A percentile compares a stretch with the other conserved stretches of the same genome.
Conservation (phyloP, 2,113 vertebrate genomes). For the Megaceryle maxima region DNA sequence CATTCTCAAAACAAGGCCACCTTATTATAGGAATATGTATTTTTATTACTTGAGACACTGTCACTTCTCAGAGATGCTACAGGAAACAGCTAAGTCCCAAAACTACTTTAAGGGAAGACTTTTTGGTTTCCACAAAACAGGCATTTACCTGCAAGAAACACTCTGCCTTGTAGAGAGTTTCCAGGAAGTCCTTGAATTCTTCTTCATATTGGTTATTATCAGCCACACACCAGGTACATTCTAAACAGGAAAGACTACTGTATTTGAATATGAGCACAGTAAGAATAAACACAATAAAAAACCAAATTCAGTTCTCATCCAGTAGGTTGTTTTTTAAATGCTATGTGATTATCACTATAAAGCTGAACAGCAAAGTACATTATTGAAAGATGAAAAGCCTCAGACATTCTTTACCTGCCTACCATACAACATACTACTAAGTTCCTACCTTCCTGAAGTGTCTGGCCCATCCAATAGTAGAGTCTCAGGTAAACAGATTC, state of each 20-base stretch:
- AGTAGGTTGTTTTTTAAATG: not conserved
- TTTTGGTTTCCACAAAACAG: not conserved
- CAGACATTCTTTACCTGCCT: not conserved
- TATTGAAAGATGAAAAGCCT: not conserved
- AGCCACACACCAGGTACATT: conserved; percentile 82
- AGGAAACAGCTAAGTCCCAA: not conserved
- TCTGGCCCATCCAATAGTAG: conserved; percentile 89
- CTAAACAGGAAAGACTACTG: conserved; percentile 68
- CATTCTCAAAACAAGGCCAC: not conserved
- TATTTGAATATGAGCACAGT: not conserved
- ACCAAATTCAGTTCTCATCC: not conserved
- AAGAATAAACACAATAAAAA: conserved; percentile 6
- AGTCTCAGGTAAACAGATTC: conserved; percentile 86
- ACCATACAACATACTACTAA: not conserved
- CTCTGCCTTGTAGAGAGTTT: conserved; percentile 79
- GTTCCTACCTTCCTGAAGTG: conserved; percentile 88
- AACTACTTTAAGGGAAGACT: not conserved
- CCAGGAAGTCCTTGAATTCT: conserved; percentile 82
- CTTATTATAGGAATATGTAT: not conserved
- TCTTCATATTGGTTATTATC: conserved; percentile 67
- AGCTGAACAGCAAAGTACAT: not conserved
- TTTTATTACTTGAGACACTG: not conserved
- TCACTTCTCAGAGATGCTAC: not conserved
- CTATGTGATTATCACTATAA: not conserved
- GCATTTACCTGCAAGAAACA: conserved; percentile 88